Evolutionary conservation across 2,797 vertebrate species (phyloP).

Genomic region (Cyprinodon diabolis): DNA sequence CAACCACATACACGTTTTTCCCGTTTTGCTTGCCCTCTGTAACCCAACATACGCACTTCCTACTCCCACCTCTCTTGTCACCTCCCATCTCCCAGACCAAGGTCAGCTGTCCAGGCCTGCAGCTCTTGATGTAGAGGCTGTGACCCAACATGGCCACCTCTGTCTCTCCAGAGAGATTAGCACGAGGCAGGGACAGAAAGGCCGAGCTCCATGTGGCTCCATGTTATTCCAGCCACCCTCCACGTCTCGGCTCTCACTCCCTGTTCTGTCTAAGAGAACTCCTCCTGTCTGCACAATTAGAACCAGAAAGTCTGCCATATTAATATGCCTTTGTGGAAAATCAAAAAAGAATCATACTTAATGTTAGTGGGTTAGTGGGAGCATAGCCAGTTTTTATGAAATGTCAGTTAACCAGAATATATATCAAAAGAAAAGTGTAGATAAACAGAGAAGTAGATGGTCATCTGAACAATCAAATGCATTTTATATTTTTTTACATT

Average conservation of each 20-base stretch:
- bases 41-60: constrained; percentile 73
- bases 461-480: constrained; percentile 30
- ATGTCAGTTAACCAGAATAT: constrained; percentile 72
- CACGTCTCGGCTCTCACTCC: constrained; percentile 68
- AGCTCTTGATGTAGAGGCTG: constrained; percentile 76
- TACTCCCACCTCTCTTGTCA: constrained; percentile 81
- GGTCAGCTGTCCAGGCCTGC: constrained; percentile 77
- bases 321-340: constrained; percentile 82
- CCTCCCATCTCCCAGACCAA: constrained; percentile 79
- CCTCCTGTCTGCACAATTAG: constrained; percentile 70
- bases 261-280: constrained; percentile 77
- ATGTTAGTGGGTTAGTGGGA: constrained; percentile 73
- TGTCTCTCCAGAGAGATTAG: constrained; percentile 82
- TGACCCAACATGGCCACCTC: constrained; percentile 82
- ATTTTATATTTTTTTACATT: constrained; percentile 4
- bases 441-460: constrained; percentile 68
- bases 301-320: constrained; percentile 80
- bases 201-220: constrained; percentile 66
- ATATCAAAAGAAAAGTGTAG: constrained; percentile 65
- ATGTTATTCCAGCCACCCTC: constrained; percentile 70
- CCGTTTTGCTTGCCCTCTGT: constrained; percentile 74
- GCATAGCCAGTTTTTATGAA: constrained; percentile 72
- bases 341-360: constrained; percentile 74
- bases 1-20: constrained; percentile 57
- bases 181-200: constrained; percentile 77